phyloP scores from a whole-genome alignment of 2,113 vertebrate genomes.

The Dicerorhinus sumatrensis region DNA sequence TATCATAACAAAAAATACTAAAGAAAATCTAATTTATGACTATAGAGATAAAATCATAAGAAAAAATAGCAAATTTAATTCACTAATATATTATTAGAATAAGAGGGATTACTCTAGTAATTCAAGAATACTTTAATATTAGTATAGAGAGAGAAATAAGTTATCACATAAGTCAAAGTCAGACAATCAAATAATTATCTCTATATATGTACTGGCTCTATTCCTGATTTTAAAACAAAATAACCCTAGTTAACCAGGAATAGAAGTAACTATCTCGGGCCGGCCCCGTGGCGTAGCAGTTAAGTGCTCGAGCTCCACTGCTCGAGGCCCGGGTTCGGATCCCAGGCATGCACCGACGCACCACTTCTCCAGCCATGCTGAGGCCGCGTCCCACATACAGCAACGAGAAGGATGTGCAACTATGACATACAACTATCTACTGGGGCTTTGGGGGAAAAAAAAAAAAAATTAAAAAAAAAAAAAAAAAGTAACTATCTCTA shows the following conservation, averaged over 20 bases:
- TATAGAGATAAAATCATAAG: background rate
- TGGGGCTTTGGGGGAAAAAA: too few relatives aligned
- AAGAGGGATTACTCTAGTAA: background rate
- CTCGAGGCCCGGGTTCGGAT: too few relatives aligned
- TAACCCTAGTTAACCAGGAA: background rate
- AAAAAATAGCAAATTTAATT: slow-evolving; percentile 25
- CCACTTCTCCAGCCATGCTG: too few relatives aligned
- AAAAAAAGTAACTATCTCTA: background rate
- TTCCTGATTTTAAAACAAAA: slow-evolving; percentile 22
- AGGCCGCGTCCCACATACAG: too few relatives aligned
- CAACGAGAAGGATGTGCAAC: too few relatives aligned
- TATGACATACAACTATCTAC: too few relatives aligned
- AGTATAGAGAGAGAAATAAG: background rate
- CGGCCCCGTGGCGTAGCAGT: too few relatives aligned
- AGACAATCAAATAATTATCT: background rate
- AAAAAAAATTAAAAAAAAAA: too few relatives aligned
- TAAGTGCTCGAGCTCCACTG: too few relatives aligned
- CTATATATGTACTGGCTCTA: background rate
- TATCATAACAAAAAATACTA: background rate
- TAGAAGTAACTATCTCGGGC: background rate
- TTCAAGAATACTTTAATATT: background rate
- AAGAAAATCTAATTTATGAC: background rate
- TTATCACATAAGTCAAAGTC: background rate
- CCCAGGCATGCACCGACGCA: too few relatives aligned
- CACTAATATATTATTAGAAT: background rate